Evolutionary conservation across 2,888 invertebrate species (phyloP), one percentile per base, ranked within the genome.

Genomic region (Andrena camellia): DNA sequence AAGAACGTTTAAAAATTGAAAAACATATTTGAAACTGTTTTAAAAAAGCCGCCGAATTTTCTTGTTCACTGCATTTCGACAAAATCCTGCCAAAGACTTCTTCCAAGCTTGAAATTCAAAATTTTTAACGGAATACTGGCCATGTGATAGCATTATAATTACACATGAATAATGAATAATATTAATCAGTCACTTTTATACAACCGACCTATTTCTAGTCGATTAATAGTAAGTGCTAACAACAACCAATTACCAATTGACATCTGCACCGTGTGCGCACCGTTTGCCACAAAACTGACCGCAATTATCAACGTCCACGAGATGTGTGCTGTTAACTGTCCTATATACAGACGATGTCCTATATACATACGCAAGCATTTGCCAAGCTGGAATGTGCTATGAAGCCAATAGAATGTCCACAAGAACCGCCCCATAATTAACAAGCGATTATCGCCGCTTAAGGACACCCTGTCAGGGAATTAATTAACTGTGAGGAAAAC

Each of bases 391-490:
- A 89, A 89, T 89, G 88, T 75, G 64, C 85, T 59, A 85, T 80
- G 85, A 72, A 77, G 64, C 77, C 81, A 74, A 86, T 84, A 82
- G 88, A 81, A 72, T 66, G 73, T 81, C 88, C 88, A 68, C 89
- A 89, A 83, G 89, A 85, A 89, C 89, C 89, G 62, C 79, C 78
- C 69, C 33, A 79, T 89, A 89, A 89, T 89, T 89, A 89, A 87
- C 85, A 66, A 62, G 54, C 77, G 77, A 89, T 89, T 81, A 87
- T 86, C 86, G 81, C 66, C 62, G 68, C 60, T 66, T 79, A 77
- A 87, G 75, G 78, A 77, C 81, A 80, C 72, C 69, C 29, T 52
- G 54, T 31, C 26, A 29, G 60, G 57, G 29, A 70, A 72, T 86
- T 87, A 82, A 87, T 88, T 81, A 88, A 79, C 77, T 76, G 31